phyloP scores from a whole-genome alignment of 1,140 invertebrate species.

The Drosophila takahashii region DNA sequence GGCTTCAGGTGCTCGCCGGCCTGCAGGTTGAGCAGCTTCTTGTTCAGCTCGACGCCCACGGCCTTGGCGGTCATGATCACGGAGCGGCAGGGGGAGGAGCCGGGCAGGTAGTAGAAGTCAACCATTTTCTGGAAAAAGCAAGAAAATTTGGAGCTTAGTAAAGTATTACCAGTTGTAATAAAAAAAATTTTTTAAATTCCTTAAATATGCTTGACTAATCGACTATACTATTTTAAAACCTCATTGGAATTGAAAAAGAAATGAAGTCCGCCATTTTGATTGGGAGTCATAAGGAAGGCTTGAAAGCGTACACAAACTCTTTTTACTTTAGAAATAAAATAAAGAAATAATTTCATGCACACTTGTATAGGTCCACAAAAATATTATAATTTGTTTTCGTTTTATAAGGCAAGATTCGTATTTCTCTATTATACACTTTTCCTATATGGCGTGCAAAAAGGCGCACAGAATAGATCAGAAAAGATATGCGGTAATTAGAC shows the following conservation, averaged over 20 bases:
- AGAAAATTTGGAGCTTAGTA: background rate
- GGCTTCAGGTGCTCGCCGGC: conserved; percentile 89
- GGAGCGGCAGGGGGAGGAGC: conserved; percentile 89
- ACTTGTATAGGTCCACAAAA: background rate
- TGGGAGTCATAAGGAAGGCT: too few relatives aligned
- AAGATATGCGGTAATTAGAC: conserved; percentile 47
- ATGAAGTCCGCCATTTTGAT: background rate
- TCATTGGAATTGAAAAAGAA: background rate
- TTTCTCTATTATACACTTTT: background rate
- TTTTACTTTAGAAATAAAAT: too few relatives aligned
- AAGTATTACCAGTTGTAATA: too few relatives aligned
- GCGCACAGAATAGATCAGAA: conserved; percentile 18
- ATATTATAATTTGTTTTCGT: background rate
- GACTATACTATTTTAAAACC: too few relatives aligned
- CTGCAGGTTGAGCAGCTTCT: conserved; percentile 88
- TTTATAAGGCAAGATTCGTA: too few relatives aligned
- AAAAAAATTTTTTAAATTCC: background rate
- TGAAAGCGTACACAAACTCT: background rate
- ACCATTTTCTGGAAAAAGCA: conserved; percentile 58
- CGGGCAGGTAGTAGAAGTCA: conserved; percentile 88
- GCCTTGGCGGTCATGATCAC: conserved; percentile 89
- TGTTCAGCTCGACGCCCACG: conserved; percentile 90
- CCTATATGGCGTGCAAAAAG: conserved; percentile 10
- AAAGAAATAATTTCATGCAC: too few relatives aligned
- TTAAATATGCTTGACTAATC: background rate